Evolutionary conservation across 2,888 invertebrate species (phyloP), one percentile per base, ranked within the genome.

Genomic region (Sabatieria punctata): DNA sequence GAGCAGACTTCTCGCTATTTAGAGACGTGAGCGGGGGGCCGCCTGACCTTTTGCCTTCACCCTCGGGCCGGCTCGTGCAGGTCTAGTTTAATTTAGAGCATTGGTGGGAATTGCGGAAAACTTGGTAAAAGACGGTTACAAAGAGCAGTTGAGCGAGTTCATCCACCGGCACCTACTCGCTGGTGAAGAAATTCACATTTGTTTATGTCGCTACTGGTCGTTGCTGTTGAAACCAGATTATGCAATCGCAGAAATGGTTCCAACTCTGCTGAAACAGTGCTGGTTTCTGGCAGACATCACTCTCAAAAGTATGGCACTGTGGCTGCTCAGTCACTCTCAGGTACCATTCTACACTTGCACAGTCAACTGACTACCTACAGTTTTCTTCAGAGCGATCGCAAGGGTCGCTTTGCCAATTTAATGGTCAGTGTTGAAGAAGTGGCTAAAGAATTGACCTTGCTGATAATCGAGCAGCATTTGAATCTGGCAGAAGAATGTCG

Each of bases 231-330:
- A 79, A 60, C 81, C 81, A 2, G 77, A 74, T 51, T 80, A 80
- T 59, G 78, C 79, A 1, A 88, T 91, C 65, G 83, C 84, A 60
- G 71, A 86, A 49, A 77, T 86, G 18, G 80, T 86, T 11, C 80
- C 83, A 65, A 84, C 85, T 63, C 85, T 93, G 63, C 82, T 91
- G 77, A 79, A 82, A 55, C 86, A 91, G 65, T 81, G 86, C 0
- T 78, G 79, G 63, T 89, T 93, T 66, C 85, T 95, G 71, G 85
- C 91, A 56, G 85, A 88, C 62, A 75, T 89, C 52, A 79, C 86
- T 55, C 74, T 80, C 30, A 93, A 93, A 67, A 85, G 86, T 65
- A 89, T 93, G 88, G 85, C 85, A 0, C 85, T 89, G 64, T 80
- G 83, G 69, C 73, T 95, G 51, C 74, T n/a, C n/a, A n/a, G n/a